phyloP scores from a whole-genome alignment of 2,888 invertebrate species.

The Disparrhopalites patrizii region DNA sequence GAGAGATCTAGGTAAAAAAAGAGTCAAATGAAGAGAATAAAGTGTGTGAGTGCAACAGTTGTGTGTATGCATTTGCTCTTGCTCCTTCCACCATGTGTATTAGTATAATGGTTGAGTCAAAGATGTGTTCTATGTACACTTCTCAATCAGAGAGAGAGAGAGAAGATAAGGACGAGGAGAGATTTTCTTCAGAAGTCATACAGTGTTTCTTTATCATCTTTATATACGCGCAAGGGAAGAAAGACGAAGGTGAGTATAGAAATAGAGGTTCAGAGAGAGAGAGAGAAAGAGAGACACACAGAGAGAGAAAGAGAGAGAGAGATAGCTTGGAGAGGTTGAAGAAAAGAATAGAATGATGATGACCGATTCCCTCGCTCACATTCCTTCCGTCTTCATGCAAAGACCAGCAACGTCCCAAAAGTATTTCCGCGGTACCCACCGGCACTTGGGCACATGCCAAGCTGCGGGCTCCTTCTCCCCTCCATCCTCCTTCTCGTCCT shows the following conservation, averaged over 20 bases:
- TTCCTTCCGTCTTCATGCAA: constrained; percentile 31
- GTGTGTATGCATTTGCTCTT: constrained; percentile 11
- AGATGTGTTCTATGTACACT: constrained; percentile 3
- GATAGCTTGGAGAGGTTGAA: constrained; percentile 14
- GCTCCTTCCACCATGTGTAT: background rate
- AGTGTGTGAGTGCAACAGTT: constrained; percentile 21
- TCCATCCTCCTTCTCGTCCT: background rate
- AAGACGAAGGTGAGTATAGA: constrained; percentile 9
- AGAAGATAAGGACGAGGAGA: constrained; percentile 10
- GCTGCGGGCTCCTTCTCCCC: constrained; percentile 34
- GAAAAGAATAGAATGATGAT: constrained; percentile 28
- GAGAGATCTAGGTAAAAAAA: constrained; percentile 18
- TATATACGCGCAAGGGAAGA: background rate
- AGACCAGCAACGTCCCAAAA: constrained; percentile 25
- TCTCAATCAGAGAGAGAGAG: background rate
- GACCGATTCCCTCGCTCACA: constrained; percentile 27
- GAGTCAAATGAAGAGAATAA: constrained; percentile 18
- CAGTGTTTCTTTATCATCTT: constrained; percentile 17
- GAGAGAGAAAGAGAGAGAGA: constrained; percentile 9
- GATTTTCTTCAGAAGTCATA: constrained; percentile 13
- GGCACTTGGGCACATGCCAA: constrained; percentile 42
- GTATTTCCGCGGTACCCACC: constrained; percentile 41
- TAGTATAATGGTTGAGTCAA: background rate
- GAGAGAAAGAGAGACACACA: background rate
- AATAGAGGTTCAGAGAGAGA: background rate